These are phyloP conservation scores for Lophochroa leadbeateri DNA, from an alignment of 2,113 vertebrate species.

Conservation along the genomic window DNA sequence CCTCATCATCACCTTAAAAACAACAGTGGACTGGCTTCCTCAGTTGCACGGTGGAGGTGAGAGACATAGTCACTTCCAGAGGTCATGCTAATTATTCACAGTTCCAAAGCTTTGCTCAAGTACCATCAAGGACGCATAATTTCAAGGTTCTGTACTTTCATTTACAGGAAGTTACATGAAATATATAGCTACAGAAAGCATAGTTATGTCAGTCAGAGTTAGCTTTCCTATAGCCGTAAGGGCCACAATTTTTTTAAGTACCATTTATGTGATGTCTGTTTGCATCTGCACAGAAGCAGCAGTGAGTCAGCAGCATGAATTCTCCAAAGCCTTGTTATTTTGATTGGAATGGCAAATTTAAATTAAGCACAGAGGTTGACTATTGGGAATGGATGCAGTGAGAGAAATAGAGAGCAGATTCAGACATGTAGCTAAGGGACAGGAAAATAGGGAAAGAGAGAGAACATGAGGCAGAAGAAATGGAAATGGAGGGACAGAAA, in stretches of 20 bases:
- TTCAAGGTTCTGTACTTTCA: background rate
- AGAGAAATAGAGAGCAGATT: background rate
- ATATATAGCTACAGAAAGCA: conserved; percentile 37
- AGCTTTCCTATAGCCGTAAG: background rate
- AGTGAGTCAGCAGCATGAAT: conserved; percentile 51
- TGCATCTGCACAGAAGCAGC: conserved; percentile 29
- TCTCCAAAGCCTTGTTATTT: conserved; percentile 48
- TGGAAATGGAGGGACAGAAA: background rate
- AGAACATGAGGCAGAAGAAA: background rate
- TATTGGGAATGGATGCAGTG: background rate
- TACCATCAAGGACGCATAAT: background rate
- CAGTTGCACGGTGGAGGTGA: background rate
- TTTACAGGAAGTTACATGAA: background rate
- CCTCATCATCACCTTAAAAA: background rate
- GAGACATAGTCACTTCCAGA: background rate
- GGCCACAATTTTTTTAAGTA: conserved; percentile 40
- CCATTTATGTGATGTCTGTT: conserved; percentile 42
- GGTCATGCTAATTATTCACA: background rate
- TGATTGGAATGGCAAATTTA: conserved; percentile 32
- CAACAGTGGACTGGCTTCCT: background rate
- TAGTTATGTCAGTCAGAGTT: conserved; percentile 17
- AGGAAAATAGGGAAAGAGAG: background rate
- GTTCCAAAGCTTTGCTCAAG: background rate
- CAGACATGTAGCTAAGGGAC: background rate
- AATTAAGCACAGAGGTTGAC: conserved; percentile 21